phyloP scores from a whole-genome alignment of 2,888 invertebrate species.

The Leptothorax acervorum region DNA sequence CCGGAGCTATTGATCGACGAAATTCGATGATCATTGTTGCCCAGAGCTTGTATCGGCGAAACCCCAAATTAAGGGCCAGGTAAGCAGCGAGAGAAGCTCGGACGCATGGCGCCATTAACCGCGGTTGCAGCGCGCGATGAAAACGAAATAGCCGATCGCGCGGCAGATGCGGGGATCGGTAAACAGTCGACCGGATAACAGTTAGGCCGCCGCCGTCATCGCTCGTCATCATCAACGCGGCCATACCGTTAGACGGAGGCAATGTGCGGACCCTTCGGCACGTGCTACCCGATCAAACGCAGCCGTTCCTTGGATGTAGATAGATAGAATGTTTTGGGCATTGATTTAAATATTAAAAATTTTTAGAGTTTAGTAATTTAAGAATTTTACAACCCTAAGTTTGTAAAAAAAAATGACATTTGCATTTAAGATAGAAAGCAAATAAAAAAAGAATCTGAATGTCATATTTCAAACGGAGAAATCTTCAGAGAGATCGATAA shows the following conservation, averaged over 20 bases:
- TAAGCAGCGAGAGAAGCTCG: conserved; percentile 70
- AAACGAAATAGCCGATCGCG: conserved; percentile 63
- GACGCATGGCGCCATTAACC: conserved; percentile 76
- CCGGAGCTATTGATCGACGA: conserved; percentile 62
- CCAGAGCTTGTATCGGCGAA: conserved; percentile 35
- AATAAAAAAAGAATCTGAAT: not conserved
- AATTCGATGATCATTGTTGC: conserved; percentile 63
- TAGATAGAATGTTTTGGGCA: conserved; percentile 9
- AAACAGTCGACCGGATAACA: conserved; percentile 70
- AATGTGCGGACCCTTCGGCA: conserved; percentile 66
- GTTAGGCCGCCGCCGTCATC: conserved; percentile 57
- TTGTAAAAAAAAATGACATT: not conserved
- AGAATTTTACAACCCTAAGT: not conserved
- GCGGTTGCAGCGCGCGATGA: conserved; percentile 60
- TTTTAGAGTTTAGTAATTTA: not conserved
- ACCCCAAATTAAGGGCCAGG: conserved; percentile 75
- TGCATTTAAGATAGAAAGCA: not conserved
- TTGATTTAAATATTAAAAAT: not conserved
- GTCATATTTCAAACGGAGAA: not conserved
- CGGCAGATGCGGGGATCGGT: conserved; percentile 73
- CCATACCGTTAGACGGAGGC: conserved; percentile 74
- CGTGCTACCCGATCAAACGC: conserved; percentile 70
- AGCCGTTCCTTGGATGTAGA: conserved; percentile 43
- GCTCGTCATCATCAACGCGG: conserved; percentile 65
- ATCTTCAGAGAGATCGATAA: not conserved